These are phyloP conservation scores for Aurelia sp. DNA, from an alignment of 30 jellyfish, hydroid and myxozoan genomes.

Conservation along the genomic window DNA sequence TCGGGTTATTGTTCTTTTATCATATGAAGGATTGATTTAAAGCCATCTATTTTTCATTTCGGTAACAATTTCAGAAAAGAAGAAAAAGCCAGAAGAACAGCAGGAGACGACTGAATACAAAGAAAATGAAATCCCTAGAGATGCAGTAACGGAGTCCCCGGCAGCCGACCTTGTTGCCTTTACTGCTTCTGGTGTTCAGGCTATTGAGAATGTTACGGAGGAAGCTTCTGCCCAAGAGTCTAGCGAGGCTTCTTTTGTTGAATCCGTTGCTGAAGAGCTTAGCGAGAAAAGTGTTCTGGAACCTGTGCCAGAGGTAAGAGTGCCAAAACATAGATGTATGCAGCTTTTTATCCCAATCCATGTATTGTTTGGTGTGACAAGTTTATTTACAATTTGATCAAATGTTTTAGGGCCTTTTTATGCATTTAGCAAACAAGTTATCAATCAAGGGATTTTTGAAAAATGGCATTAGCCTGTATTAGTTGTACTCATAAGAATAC, in stretches of 20 bases:
- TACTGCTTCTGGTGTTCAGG: conserved; percentile 16
- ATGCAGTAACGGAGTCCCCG: neutral
- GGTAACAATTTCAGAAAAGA: conserved; percentile 1
- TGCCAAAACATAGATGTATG: too few species aligned
- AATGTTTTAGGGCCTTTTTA: too few species aligned
- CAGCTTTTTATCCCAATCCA: too few species aligned
- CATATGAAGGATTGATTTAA: neutral
- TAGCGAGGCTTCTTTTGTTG: neutral
- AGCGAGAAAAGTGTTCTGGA: too few species aligned
- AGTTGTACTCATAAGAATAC: too few species aligned
- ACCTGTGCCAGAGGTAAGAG: too few species aligned
- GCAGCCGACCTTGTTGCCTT: neutral
- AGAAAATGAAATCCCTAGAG: neutral
- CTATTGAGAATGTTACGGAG: neutral
- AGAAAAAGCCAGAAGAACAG: neutral
- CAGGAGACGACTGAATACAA: conserved; percentile 16
- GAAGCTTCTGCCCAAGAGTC: conserved; percentile 8
- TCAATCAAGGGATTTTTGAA: too few species aligned
- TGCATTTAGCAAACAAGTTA: too few species aligned
- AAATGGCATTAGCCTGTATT: too few species aligned
- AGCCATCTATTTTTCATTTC: neutral
- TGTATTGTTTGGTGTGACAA: too few species aligned
- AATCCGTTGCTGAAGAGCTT: neutral
- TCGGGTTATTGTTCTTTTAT: too few species aligned
- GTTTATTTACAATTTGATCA: too few species aligned